phyloP scores from a whole-genome alignment of 2,888 invertebrate species.

The Pecten maximus region DNA sequence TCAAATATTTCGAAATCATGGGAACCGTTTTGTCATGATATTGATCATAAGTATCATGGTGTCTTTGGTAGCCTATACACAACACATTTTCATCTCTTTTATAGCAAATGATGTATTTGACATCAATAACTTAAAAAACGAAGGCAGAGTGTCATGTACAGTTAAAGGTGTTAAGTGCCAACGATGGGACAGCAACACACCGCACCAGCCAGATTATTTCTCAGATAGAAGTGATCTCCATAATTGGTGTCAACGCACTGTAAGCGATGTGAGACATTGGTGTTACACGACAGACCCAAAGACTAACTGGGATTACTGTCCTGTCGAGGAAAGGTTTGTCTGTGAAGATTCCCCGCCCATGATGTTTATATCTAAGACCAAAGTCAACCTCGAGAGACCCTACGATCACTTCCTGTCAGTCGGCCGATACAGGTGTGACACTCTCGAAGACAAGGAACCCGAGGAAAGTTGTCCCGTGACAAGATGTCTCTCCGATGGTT shows the following conservation, averaged over 20 bases:
- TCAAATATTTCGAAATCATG: too few species aligned
- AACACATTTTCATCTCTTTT: background rate
- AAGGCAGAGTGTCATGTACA: background rate
- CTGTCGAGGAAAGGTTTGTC: background rate
- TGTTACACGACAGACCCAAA: background rate
- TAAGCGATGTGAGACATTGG: background rate
- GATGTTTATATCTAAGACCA: background rate
- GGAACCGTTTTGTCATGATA: too few species aligned
- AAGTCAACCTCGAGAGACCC: background rate
- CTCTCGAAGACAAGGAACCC: background rate
- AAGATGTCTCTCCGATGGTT: background rate
- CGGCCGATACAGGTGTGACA: background rate
- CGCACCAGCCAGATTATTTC: background rate
- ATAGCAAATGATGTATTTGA: background rate
- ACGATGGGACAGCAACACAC: background rate
- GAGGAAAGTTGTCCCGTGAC: background rate
- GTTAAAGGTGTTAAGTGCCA: background rate
- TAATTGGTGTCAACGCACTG: background rate
- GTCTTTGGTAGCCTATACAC: too few species aligned
- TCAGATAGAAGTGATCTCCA: background rate
- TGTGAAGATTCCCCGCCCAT: background rate
- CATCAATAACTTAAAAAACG: background rate
- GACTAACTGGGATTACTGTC: background rate
- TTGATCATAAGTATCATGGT: too few species aligned
- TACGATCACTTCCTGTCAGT: background rate